These are phyloP conservation scores for Macrosteles quadrilineatus DNA, from an alignment of 1,140 invertebrate species.

Conservation along the genomic window DNA sequence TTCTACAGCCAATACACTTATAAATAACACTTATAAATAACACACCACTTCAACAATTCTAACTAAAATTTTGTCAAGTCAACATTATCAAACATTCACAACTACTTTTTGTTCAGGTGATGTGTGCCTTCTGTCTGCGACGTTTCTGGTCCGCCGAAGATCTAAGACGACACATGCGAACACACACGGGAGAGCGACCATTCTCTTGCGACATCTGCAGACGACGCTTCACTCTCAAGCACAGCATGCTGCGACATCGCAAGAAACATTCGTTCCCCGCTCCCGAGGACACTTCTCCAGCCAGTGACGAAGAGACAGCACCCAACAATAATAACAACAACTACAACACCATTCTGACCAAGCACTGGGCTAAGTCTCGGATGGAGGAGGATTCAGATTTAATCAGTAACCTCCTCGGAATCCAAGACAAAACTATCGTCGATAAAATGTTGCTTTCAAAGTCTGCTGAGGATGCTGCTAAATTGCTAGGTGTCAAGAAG, in stretches of 20 bases:
- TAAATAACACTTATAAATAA: no score
- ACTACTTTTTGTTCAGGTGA: slow-evolving; percentile 65
- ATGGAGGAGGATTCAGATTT: slow-evolving; percentile 68
- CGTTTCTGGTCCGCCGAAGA: slow-evolving; percentile 94
- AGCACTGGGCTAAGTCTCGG: slow-evolving; percentile 37
- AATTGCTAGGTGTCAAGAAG: slow-evolving; percentile 71
- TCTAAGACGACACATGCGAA: slow-evolving; percentile 87
- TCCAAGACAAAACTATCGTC: slow-evolving; percentile 81
- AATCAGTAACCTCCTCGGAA: slow-evolving; percentile 86
- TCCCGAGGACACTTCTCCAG: slow-evolving; percentile 27
- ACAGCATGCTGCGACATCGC: slow-evolving; percentile 88
- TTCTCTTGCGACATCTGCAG: slow-evolving; percentile 81
- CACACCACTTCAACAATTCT: no score
- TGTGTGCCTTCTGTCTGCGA: slow-evolving; percentile 88
- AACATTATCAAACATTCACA: neutral
- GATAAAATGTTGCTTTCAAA: slow-evolving; percentile 77
- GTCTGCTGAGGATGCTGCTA: slow-evolving; percentile 83
- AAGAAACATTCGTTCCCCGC: slow-evolving; percentile 73
- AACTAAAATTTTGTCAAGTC: no score
- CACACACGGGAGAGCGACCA: slow-evolving; percentile 79
- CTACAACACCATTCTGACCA: slow-evolving; percentile 23
- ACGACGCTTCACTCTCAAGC: slow-evolving; percentile 85
- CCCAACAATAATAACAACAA: slow-evolving; percentile 39
- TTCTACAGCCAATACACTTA: no score
- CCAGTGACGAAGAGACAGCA: slow-evolving; percentile 33